A percentile compares a stretch with the other conserved stretches of the same genome.
phyloP scores from a whole-genome alignment of 2,888 invertebrate species.

The Silvanus unidentatus region DNA sequence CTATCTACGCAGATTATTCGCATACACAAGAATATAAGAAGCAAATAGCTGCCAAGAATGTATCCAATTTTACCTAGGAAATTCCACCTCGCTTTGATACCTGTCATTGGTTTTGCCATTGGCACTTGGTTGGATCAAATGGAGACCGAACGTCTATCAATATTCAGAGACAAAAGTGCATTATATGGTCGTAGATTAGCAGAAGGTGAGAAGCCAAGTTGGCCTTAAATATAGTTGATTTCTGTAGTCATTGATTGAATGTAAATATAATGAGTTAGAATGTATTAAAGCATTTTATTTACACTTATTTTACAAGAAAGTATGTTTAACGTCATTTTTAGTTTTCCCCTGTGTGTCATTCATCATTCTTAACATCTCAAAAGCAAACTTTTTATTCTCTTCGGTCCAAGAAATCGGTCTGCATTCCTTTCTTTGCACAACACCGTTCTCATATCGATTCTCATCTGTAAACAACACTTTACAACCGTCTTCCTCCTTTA shows the following conservation, averaged over 20 bases:
- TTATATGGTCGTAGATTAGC: constrained; percentile 63
- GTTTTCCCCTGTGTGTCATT: constrained; percentile 27
- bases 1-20: constrained; percentile 68
- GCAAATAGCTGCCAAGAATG: constrained; percentile 45
- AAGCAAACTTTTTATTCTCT: constrained; percentile 41
- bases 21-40: constrained; percentile 66
- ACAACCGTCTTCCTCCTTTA: constrained; percentile 9
- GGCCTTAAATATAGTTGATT: constrained; percentile 50
- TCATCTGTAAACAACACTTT: constrained; percentile 14
- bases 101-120: constrained; percentile 53
- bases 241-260: background rate
- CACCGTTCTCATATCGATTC: constrained; percentile 11
- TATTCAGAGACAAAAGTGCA: constrained; percentile 73
- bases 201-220: constrained; percentile 65
- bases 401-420: constrained; percentile 38
- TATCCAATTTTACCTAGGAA: constrained; percentile 54
- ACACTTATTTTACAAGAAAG: constrained; percentile 28
- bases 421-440: constrained; percentile 11
- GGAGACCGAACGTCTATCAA: constrained; percentile 66
- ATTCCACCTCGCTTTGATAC: constrained; percentile 47
- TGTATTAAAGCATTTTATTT: background rate
- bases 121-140: constrained; percentile 62
- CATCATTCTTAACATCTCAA: constrained; percentile 39
- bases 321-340: constrained; percentile 33
- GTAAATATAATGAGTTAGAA: background rate